These are phyloP conservation scores for Aphaenogaster rudis DNA, from an alignment of 1,140 invertebrate species.

Conservation along the genomic window DNA sequence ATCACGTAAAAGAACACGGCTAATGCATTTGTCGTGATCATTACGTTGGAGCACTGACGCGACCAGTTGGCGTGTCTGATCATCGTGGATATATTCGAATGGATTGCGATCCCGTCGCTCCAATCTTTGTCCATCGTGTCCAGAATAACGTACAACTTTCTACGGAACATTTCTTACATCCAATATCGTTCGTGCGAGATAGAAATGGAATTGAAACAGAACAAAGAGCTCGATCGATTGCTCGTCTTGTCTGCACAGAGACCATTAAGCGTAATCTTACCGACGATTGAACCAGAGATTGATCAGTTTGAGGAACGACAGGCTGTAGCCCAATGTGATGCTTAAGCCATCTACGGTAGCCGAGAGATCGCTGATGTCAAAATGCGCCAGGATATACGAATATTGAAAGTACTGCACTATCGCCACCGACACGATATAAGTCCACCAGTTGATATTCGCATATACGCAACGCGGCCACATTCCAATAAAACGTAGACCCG, in stretches of 20 bases:
- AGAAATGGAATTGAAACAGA: conserved; percentile 12
- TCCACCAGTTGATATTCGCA: conserved; percentile 48
- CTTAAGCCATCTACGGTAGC: conserved; percentile 60
- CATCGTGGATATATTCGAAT: conserved; percentile 46
- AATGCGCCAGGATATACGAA: conserved; percentile 44
- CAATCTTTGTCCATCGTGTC: conserved; percentile 48
- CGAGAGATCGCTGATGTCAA: conserved; percentile 35
- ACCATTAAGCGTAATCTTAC: conserved; percentile 48
- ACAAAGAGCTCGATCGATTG: neutral
- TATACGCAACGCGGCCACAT: conserved; percentile 48
- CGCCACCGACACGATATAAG: conserved; percentile 40
- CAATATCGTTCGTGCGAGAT: neutral
- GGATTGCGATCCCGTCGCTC: conserved; percentile 17
- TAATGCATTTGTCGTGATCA: conserved; percentile 34
- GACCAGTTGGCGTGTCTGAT: conserved; percentile 39
- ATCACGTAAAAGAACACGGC: conserved; percentile 50
- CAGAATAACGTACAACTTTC: conserved; percentile 47
- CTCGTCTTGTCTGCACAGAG: neutral
- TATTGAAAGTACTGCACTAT: conserved; percentile 59
- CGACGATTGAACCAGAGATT: conserved; percentile 67
- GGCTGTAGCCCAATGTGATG: conserved; percentile 61
- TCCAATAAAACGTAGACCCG: conserved; percentile 56
- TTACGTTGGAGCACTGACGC: conserved; percentile 49
- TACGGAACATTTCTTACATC: conserved; percentile 4
- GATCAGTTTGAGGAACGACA: conserved; percentile 61